Evolutionary conservation across 2,113 vertebrate genomes (phyloP).

Genomic region (Bos javanicus): DNA sequence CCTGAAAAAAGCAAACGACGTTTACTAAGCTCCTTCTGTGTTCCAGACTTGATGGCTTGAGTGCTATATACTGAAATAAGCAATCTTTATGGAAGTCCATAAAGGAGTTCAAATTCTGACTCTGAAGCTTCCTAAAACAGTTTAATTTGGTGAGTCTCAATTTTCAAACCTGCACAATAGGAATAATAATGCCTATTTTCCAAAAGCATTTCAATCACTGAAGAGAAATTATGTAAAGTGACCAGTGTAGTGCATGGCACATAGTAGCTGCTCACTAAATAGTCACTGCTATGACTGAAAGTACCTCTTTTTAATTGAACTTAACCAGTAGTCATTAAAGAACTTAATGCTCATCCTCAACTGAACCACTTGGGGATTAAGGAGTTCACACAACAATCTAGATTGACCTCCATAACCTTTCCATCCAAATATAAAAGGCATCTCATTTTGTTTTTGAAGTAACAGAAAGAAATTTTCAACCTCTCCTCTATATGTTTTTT

Average conservation of each 20-base stretch:
- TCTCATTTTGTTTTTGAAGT: not conserved
- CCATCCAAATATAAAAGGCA: not conserved
- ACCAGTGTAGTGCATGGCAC: not conserved
- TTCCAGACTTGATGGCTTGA: not conserved
- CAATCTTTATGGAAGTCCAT: not conserved
- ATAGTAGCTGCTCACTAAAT: not conserved
- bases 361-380: not conserved
- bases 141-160: not conserved
- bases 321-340: not conserved
- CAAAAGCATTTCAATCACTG: not conserved
- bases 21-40: conserved; percentile 6
- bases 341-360: not conserved
- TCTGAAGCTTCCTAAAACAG: not conserved
- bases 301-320: not conserved
- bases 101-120: not conserved
- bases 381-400: not conserved
- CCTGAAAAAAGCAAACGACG: not conserved
- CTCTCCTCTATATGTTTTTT: not conserved
- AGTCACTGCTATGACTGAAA: not conserved
- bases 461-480: not conserved
- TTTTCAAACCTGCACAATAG: not conserved
- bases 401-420: not conserved
- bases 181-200: not conserved
- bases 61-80: not conserved
- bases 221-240: not conserved